Evolutionary conservation across 2,113 vertebrate species (phyloP).

Genomic region (Theristicus caerulescens): DNA sequence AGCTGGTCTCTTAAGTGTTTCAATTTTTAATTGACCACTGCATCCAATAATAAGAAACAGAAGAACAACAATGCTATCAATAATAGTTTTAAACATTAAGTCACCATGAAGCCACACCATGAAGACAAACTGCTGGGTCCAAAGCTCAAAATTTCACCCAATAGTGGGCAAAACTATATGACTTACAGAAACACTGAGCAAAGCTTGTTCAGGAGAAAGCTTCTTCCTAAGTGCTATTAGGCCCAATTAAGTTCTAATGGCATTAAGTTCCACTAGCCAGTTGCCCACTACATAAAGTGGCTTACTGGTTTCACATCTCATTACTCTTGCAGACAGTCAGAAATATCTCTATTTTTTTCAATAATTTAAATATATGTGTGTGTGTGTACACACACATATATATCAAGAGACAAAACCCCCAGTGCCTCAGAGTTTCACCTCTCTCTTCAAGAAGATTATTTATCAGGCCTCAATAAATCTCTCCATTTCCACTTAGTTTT

Average conservation of each 20-base stretch:
- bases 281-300: background rate
- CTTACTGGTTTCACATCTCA: background rate
- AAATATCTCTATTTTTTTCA: background rate
- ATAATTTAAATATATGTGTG: background rate
- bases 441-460: background rate
- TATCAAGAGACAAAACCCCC: background rate
- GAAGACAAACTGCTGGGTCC: background rate
- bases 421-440: background rate
- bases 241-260: background rate
- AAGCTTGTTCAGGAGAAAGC: background rate
- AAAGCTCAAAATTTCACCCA: background rate
- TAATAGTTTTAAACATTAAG: background rate
- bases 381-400: no score
- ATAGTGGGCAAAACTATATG: background rate
- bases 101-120: background rate
- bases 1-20: background rate
- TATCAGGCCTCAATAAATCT: background rate
- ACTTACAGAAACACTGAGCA: background rate
- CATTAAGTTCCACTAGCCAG: background rate
- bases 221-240: background rate
- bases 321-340: background rate
- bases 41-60: background rate
- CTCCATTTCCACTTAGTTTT: background rate
- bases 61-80: background rate
- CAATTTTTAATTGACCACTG: background rate